Base-by-base conservation (phyloP, 2,113 vertebrate species). In the Noctilio leporinus region DNA sequence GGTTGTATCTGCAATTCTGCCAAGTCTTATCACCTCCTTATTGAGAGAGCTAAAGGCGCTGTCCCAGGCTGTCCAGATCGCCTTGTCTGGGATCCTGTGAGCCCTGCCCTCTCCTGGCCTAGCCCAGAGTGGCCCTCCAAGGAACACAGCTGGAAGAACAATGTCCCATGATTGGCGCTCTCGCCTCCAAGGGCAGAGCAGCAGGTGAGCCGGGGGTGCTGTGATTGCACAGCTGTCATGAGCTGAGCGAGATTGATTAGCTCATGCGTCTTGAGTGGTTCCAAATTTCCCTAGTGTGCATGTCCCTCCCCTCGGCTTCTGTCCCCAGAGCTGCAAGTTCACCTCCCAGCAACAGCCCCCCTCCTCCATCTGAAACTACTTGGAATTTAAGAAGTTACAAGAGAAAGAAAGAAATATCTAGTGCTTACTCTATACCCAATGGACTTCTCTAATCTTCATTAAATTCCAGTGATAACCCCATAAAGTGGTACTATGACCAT, bases 181-280 rank as follows among this genome's bases (percentile, higher is more conserved):
- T 62, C 76, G n/a, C 59, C 65, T 20, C 24, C 28, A 38, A 20
- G 91, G 65, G 73, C 64, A 81, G 35, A 95, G 82, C 93, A 76
- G 93, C 85, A 86, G 93, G 93, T 65, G 69, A 91, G 92, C 90
- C 86, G 86, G 91, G 92, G 88, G 78, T 51, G 70, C 53, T n/a
- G 81, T 97, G 96, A 97, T 97, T 96, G 81, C 86, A 19, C 81
- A 55, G 49, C 51, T 0, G 4, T 89, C 96, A 96, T 91, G 95
- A 96, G 77, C 69, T 22, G 43, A 96, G 94, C 93, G 84, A 33
- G 76, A 76, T 40, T 96, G 95, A 95, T 92, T 96, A 95, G 43
- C 75, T 67, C 4, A 15, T 92, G 77, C 69, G 80, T 95, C 92
- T 96, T 35, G 20, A 96, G 94, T 94, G 93, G 38, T 26, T 97